Conservation (phyloP, 1,140 invertebrate genomes). For the Temnothorax curvispinosus region DNA sequence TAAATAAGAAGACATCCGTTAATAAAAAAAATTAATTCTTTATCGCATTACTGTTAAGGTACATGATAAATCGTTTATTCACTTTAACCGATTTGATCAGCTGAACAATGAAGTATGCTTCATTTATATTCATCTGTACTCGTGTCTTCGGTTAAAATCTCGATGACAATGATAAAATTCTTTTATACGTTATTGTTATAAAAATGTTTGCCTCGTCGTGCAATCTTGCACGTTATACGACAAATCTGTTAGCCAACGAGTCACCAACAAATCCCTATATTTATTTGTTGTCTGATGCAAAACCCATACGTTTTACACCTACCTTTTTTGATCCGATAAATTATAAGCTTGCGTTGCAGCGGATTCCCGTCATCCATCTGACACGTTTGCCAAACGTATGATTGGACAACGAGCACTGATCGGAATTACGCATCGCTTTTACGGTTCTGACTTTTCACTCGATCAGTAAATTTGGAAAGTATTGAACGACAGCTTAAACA, state of each 20-base stretch:
- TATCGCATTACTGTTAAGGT: slow-evolving; percentile 5
- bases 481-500: slow-evolving; percentile 51
- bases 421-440: slow-evolving; percentile 68
- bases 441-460: slow-evolving; percentile 59
- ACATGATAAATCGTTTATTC: slow-evolving; percentile 9
- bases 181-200: slow-evolving; percentile 60
- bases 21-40: slow-evolving; percentile 10
- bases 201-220: slow-evolving; percentile 69
- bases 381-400: slow-evolving; percentile 78
- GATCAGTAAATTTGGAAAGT: slow-evolving; percentile 49
- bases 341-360: slow-evolving; percentile 81
- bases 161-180: slow-evolving; percentile 58
- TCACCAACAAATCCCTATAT: slow-evolving; percentile 80
- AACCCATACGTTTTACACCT: slow-evolving; percentile 82
- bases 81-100: neutral
- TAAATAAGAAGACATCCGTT: neutral
- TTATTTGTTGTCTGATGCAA: slow-evolving; percentile 83
- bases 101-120: neutral
- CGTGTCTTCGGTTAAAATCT: slow-evolving; percentile 44
- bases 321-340: slow-evolving; percentile 85
- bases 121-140: slow-evolving; percentile 21
- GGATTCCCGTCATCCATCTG: slow-evolving; percentile 78
- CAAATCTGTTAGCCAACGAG: slow-evolving; percentile 72
- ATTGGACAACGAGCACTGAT: slow-evolving; percentile 69
- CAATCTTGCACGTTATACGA: slow-evolving; percentile 63